Evolutionary conservation across 2,888 invertebrate species (phyloP).

Genomic region (Oxyscelio sp.): DNA sequence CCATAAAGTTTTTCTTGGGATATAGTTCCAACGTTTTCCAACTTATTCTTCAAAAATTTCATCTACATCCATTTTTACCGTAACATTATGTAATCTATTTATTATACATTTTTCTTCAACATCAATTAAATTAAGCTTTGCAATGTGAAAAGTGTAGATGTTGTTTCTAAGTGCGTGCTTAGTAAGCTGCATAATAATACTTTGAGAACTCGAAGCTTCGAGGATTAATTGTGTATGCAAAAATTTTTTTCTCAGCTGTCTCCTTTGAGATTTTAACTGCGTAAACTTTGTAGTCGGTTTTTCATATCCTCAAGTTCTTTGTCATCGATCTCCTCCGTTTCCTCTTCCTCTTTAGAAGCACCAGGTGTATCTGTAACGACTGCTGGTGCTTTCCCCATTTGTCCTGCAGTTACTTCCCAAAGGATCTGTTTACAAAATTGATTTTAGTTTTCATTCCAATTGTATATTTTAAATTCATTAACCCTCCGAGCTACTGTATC

Average conservation of each 20-base stretch:
- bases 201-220: slow-evolving; percentile 31
- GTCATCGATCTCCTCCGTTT: slow-evolving; percentile 91
- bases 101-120: background rate
- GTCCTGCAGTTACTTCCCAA: slow-evolving; percentile 97
- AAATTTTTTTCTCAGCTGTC: background rate
- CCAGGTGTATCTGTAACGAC: slow-evolving; percentile 91
- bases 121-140: background rate
- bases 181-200: slow-evolving; percentile 54
- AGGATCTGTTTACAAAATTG: slow-evolving; percentile 90
- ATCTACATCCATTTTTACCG: no score
- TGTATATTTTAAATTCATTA: no score
- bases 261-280: slow-evolving; percentile 92
- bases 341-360: slow-evolving; percentile 91
- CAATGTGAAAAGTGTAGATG: background rate
- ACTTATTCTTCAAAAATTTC: no score
- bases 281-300: slow-evolving; percentile 94
- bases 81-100: no score
- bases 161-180: background rate
- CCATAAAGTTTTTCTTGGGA: no score
- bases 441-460: no score
- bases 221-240: slow-evolving; percentile 2
- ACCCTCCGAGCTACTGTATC: no score
- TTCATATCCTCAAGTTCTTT: slow-evolving; percentile 98
- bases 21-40: no score
- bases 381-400: slow-evolving; percentile 97